Evolutionary conservation across 1,140 invertebrate genomes (phyloP).

Genomic region (Ruditapes philippinarum): DNA sequence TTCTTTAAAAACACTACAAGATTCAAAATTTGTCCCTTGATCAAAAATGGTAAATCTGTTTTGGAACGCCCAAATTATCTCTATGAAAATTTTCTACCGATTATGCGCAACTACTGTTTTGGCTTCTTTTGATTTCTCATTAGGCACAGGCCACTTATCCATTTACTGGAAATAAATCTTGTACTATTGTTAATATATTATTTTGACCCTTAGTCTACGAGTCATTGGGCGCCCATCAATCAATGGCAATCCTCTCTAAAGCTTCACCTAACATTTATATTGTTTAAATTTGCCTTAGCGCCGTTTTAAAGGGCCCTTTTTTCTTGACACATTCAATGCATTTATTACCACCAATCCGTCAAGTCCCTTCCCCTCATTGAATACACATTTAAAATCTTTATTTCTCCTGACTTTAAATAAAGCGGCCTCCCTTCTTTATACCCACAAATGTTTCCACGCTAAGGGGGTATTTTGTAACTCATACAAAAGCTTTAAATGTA

Average conservation of each 20-base stretch:
- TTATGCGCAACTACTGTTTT: conserved; percentile 81
- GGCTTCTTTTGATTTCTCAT: conserved; percentile 74
- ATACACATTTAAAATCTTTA: conserved; percentile 41
- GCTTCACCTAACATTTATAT: not conserved
- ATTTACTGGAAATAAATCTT: conserved; percentile 79
- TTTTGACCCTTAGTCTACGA: conserved; percentile 48
- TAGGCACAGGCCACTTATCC: conserved; percentile 67
- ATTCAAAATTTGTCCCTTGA: conserved; percentile 78
- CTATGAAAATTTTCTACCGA: conserved; percentile 82
- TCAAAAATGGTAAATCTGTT: conserved; percentile 82
- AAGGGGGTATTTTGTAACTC: not conserved
- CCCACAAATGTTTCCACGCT: conserved; percentile 16
- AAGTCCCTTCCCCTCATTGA: conserved; percentile 9
- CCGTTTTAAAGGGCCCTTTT: not conserved
- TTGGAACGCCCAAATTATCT: conserved; percentile 82
- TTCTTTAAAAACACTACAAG: conserved; percentile 48
- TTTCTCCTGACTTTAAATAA: conserved; percentile 9
- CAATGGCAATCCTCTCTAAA: conserved; percentile 48
- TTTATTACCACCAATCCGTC: not conserved
- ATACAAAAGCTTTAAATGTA: not conserved
- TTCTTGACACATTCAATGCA: not conserved
- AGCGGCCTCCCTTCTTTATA: conserved; percentile 16
- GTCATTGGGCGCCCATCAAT: conserved; percentile 36
- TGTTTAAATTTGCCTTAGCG: not conserved
- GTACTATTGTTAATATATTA: conserved; percentile 73